Conservation (phyloP, 2,113 vertebrate species). For the Gymnocephalus cernua region DNA sequence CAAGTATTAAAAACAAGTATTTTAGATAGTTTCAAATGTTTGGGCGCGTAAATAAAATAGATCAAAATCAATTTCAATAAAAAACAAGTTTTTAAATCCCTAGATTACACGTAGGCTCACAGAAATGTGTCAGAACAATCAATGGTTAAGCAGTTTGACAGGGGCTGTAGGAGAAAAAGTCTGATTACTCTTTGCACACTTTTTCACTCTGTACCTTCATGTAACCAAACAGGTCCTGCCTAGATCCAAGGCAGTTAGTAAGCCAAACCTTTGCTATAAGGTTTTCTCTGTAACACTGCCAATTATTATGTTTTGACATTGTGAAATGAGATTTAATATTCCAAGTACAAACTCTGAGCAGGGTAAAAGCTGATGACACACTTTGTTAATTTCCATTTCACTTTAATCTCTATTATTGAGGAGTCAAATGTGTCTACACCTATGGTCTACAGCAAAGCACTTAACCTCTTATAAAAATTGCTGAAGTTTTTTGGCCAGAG, state of each 20-base stretch:
- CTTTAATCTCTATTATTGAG: slow-evolving; percentile 66
- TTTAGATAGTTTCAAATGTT: not conserved
- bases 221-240: slow-evolving; percentile 13
- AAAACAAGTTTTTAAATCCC: not conserved
- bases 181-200: too few relatives aligned
- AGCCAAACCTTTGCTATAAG: slow-evolving; percentile 57
- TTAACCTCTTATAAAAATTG: slow-evolving; percentile 63
- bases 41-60: not conserved
- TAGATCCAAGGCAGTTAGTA: slow-evolving; percentile 22
- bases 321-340: slow-evolving; percentile 44
- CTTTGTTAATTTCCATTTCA: slow-evolving; percentile 60
- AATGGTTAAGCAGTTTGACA: not conserved
- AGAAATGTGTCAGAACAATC: not conserved
- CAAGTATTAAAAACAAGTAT: not conserved
- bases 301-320: slow-evolving; percentile 66
- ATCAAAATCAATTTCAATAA: not conserved
- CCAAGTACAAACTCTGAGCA: slow-evolving; percentile 52
- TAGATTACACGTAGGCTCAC: not conserved
- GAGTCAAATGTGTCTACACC: slow-evolving; percentile 38
- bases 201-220: slow-evolving; percentile 9
- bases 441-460: slow-evolving; percentile 47
- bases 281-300: slow-evolving; percentile 42
- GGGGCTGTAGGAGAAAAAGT: not conserved
- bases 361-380: slow-evolving; percentile 37
- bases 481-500: slow-evolving; percentile 62